Evolutionary conservation across 37 sponge, comb jelly and placozoan genomes (phyloP).

Genomic region (Axinella damicornis): DNA sequence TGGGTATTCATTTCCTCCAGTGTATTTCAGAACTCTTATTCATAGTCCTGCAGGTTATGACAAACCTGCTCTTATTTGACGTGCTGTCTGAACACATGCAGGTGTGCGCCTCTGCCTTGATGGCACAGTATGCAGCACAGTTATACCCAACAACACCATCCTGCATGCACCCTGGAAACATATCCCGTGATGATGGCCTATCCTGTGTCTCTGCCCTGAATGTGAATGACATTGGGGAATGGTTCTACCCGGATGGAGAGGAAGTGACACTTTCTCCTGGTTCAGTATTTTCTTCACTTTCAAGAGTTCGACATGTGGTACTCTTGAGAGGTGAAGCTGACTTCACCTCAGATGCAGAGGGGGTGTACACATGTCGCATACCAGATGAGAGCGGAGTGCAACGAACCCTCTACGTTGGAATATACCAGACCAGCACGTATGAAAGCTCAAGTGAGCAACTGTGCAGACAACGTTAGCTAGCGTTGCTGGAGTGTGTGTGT

Average conservation of each 20-base stretch:
- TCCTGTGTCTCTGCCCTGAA: neutral
- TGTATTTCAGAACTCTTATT: no score
- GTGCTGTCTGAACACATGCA: no score
- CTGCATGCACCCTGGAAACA: no score
- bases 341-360: constrained; percentile 2
- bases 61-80: no score
- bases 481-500: neutral
- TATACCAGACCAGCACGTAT: constrained; percentile 13
- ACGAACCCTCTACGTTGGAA: constrained; percentile 30
- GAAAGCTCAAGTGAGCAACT: constrained; percentile 12
- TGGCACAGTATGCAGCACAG: no score
- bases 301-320: neutral
- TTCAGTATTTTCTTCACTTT: neutral
- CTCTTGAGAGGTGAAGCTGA: neutral
- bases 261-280: neutral
- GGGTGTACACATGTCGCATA: constrained; percentile 44
- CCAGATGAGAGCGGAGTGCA: constrained; percentile 13
- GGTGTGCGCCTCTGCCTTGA: no score
- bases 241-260: neutral
- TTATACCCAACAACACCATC: no score
- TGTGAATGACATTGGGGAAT: neutral
- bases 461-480: neutral
- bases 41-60: no score
- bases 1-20: no score
- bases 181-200: no score